Conservation (phyloP, 2,797 vertebrate species). For the Myripristis murdjan region DNA sequence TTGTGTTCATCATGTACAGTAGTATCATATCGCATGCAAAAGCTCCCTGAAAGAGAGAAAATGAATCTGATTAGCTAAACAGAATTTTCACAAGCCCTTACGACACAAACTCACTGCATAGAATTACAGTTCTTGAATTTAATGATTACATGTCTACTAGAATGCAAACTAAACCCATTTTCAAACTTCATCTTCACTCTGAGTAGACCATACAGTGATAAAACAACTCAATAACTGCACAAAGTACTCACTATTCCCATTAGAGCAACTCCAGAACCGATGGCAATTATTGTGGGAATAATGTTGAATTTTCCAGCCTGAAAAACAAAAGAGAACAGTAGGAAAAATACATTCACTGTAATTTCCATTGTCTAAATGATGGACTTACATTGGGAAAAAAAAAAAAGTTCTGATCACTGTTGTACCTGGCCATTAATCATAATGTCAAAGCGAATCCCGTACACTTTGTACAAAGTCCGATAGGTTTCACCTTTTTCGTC, state of each 20-base stretch:
- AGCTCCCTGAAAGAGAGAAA: constrained; percentile 87
- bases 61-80: not conserved
- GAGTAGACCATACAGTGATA: not conserved
- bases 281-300: constrained; percentile 93
- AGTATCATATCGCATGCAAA: constrained; percentile 96
- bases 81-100: not conserved
- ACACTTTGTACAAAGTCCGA: constrained; percentile 93
- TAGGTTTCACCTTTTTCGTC: constrained; percentile 86
- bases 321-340: constrained; percentile 61
- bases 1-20: constrained; percentile 94
- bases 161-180: not conserved
- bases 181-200: not conserved
- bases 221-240: not conserved
- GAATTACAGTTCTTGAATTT: not conserved
- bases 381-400: not conserved
- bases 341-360: constrained; percentile 13
- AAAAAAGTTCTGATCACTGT: constrained; percentile 9
- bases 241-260: constrained; percentile 92
- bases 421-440: constrained; percentile 95
- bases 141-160: constrained; percentile 3
- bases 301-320: constrained; percentile 97
- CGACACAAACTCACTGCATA: not conserved
- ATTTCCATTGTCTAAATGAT: not conserved
- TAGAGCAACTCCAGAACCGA: constrained; percentile 94
- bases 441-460: constrained; percentile 96